Evolutionary conservation across 2,113 vertebrate genomes (phyloP).

Genomic region (cat (Felis catus)): F.catus_Fca126_mat1.0 CM031412.1:214320001-214320500

Average conservation of each 20-base stretch:
- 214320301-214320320: conserved; percentile 68
- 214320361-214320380: conserved; percentile 52
- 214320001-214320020: conserved; percentile 7
- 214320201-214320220: conserved; percentile 76
- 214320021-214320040: conserved; percentile 38
- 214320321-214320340: conserved; percentile 45
- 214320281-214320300: conserved; percentile 75
- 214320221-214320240: conserved; percentile 77
- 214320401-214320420: background rate
- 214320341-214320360: conserved; percentile 59
- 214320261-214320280: conserved; percentile 79
- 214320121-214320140: conserved; percentile 31
- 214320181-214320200: conserved; percentile 72
- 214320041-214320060: conserved; percentile 43
- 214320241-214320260: conserved; percentile 76
- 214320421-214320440: conserved; percentile 37
- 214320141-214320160: conserved; percentile 42
- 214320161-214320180: conserved; percentile 66
- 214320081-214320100: conserved; percentile 43
- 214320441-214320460: background rate
- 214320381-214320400: conserved; percentile 34
- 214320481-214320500: conserved; percentile 35
- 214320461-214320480: conserved; percentile 28
- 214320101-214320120: background rate
- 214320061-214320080: background rate